Evolutionary conservation across 1,140 invertebrate species (phyloP), one percentile per base, ranked within the genome.

Genomic region (Acyrthosiphon pisum): DNA sequence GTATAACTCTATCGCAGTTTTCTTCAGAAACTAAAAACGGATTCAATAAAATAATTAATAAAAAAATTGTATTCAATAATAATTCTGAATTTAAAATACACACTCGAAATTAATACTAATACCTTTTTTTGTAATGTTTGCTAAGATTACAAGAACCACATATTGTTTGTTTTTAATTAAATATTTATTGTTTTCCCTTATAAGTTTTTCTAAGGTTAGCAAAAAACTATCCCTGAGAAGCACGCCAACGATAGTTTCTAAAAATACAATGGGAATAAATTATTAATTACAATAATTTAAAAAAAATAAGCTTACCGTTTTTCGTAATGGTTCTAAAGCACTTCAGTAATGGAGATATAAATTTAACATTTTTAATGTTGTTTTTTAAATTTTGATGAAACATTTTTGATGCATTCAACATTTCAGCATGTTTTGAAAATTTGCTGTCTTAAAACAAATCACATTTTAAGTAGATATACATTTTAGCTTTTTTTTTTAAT

Each of bases 281-380:
- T 83, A 37, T 37, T 37, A 22, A 37, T 83, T 83, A 0, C 8
- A 91, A 76, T 44, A 44, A 91, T n/a, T 18, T n/a, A 76, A n/a
- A 60, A 60, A 60, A 90, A 90, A 41, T 30, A 9, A 11, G 35
- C 91, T 0, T 22, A 93, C 91, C 91, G 6, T 93, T 93, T 86
- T 86, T 93, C 1, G 91, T 86, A 37, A 93, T 37, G 20, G 91
- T 86, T 56, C 56, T 93, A 30, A 94, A 94, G 90, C 93, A 94
- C 93, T 94, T 83, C 53, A 89, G 18, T 50, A 90, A 56, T 1
- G 81, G 37, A 1, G 37, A 48, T 9, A 68, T 76, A 18, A 81
- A 48, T 37, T 93, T 93, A 37, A 56, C 41, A 26, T 93, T 93
- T 84, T 93, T 93, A 1, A 93, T 26, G 44, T 93, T 93, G 35